Conservation (phyloP, 2,888 invertebrate species). For the Tiliacea aurago region DNA sequence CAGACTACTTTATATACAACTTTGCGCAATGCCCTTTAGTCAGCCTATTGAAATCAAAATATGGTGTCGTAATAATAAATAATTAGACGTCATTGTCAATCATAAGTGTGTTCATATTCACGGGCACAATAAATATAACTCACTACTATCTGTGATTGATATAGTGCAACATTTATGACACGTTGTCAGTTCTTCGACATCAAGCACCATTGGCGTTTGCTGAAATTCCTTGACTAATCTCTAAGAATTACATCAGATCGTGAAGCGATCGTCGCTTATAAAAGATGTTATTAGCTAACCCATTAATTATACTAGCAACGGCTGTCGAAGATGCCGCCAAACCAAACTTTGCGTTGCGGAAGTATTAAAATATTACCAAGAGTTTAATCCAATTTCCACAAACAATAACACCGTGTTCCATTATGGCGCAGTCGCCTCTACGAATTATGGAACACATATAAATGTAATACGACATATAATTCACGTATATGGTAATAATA, state of each 20-base stretch:
- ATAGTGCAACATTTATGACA: slow-evolving; percentile 45
- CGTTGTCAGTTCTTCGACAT: slow-evolving; percentile 46
- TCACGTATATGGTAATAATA: slow-evolving; percentile 69
- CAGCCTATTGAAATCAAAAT: background rate
- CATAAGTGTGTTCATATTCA: slow-evolving; percentile 21
- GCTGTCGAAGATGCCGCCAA: slow-evolving; percentile 85
- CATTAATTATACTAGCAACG: slow-evolving; percentile 86
- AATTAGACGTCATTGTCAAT: slow-evolving; percentile 28
- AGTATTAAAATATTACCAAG: slow-evolving; percentile 72
- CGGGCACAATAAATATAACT: slow-evolving; percentile 19
- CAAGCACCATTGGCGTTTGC: slow-evolving; percentile 45
- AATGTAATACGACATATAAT: slow-evolving; percentile 60
- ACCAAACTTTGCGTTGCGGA: slow-evolving; percentile 74
- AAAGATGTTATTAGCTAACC: slow-evolving; percentile 73
- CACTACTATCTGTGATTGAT: slow-evolving; percentile 38
- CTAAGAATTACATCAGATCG: slow-evolving; percentile 40
- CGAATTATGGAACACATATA: slow-evolving; percentile 57
- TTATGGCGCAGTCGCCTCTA: slow-evolving; percentile 46
- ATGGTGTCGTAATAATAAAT: slow-evolving; percentile 26
- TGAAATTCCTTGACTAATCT: slow-evolving; percentile 33
- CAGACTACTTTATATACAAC: background rate
- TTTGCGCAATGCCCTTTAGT: slow-evolving; percentile 5
- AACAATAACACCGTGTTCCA: slow-evolving; percentile 56
- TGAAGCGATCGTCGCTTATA: slow-evolving; percentile 66
- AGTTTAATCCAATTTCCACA: slow-evolving; percentile 63